These are phyloP conservation scores for Drosophila neocordata DNA, from an alignment of 1,140 invertebrate genomes.

Conservation along the genomic window DNA sequence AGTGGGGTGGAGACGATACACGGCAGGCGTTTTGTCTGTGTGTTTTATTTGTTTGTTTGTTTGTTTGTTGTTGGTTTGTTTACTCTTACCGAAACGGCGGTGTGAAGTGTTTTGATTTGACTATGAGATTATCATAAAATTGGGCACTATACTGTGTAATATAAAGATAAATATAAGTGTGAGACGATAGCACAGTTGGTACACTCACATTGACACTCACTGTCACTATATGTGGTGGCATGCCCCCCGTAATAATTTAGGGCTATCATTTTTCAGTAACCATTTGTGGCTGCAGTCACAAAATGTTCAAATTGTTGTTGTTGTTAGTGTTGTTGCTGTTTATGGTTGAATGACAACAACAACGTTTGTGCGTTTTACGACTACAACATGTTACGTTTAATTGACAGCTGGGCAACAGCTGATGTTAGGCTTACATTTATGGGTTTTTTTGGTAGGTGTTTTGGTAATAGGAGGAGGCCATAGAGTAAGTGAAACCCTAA, in stretches of 20 bases:
- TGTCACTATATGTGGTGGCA: too few species aligned
- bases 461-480: not conserved
- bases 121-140: slow-evolving; percentile 59
- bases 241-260: too few species aligned
- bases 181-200: slow-evolving; percentile 18
- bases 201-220: not conserved
- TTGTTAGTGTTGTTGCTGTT: slow-evolving; percentile 42
- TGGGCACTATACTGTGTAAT: slow-evolving; percentile 53
- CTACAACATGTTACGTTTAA: slow-evolving; percentile 70
- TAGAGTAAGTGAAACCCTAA: slow-evolving; percentile 31
- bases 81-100: slow-evolving; percentile 27
- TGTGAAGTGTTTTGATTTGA: slow-evolving; percentile 61
- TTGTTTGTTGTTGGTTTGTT: slow-evolving; percentile 28
- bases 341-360: slow-evolving; percentile 41
- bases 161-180: slow-evolving; percentile 43
- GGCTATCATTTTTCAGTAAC: too few species aligned
- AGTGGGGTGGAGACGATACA: not conserved
- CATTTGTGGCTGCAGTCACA: slow-evolving; percentile 26
- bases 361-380: slow-evolving; percentile 54
- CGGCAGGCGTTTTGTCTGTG: slow-evolving; percentile 14
- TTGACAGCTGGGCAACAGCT: slow-evolving; percentile 48
- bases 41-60: not conserved
- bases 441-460: not conserved
- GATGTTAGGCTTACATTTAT: slow-evolving; percentile 16
- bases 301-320: slow-evolving; percentile 44